These are phyloP conservation scores for Chaetodon trifascialis DNA, from an alignment of 2,113 vertebrate genomes.

Conservation along the genomic window DNA sequence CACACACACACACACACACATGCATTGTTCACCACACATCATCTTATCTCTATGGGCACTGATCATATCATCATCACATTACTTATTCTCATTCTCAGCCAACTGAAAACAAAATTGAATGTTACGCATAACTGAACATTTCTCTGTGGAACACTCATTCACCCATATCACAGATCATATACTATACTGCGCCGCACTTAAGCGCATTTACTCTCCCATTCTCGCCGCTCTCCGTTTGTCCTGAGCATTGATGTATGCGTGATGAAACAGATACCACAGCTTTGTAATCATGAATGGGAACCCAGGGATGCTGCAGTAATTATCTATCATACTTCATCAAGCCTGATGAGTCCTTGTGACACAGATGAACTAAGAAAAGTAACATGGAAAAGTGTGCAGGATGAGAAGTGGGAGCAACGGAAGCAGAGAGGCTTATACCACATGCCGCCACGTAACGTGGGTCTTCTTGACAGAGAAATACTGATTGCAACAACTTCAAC, in stretches of 20 bases:
- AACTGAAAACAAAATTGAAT: not conserved
- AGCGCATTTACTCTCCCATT: not conserved
- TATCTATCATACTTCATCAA: not conserved
- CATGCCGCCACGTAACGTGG: not conserved
- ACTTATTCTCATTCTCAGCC: not conserved
- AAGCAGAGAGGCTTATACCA: too few relatives aligned
- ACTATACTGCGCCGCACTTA: not conserved
- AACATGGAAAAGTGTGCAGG: not conserved
- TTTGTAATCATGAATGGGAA: not conserved
- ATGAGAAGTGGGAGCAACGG: not conserved
- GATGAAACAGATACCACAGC: not conserved
- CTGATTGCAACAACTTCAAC: not conserved
- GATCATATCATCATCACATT: conserved; percentile 11
- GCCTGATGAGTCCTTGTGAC: not conserved
- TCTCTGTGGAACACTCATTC: not conserved
- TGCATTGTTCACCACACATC: not conserved
- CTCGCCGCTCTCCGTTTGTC: not conserved
- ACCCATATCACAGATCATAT: not conserved
- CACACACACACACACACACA: not conserved
- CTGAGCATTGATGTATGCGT: not conserved
- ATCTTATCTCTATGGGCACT: not conserved
- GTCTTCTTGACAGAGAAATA: not conserved
- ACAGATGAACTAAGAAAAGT: not conserved
- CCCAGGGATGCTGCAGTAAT: not conserved
- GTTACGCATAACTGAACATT: not conserved